These are phyloP conservation scores for Damaliscus lunatus DNA, from an alignment of 2,113 vertebrate species.

Conservation along the genomic window DNA sequence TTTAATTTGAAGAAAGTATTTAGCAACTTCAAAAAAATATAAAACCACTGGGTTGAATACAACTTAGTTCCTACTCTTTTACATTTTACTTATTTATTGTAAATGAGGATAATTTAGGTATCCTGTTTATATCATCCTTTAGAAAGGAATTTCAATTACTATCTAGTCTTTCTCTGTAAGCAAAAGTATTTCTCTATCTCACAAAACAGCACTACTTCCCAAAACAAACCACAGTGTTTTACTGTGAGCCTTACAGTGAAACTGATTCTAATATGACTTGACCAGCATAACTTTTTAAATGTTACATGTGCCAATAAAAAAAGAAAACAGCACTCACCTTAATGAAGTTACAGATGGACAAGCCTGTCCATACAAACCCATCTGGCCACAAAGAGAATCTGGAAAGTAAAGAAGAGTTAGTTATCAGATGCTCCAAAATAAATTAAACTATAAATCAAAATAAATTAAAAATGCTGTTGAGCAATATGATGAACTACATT, in stretches of 20 bases:
- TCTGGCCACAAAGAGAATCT: conserved; percentile 77
- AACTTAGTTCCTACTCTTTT: conserved; percentile 34
- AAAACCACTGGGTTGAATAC: background rate
- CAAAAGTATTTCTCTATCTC: background rate
- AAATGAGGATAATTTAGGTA: conserved; percentile 4
- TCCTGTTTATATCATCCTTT: background rate
- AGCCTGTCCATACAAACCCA: conserved; percentile 77
- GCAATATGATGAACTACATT: background rate
- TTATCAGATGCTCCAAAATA: conserved; percentile 40
- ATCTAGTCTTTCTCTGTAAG: background rate
- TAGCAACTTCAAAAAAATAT: conserved; percentile 19
- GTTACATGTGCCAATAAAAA: background rate
- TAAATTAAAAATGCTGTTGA: background rate
- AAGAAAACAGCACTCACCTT: conserved; percentile 61
- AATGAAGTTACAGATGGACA: conserved; percentile 78
- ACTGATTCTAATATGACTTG: background rate
- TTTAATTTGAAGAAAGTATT: background rate
- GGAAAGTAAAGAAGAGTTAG: conserved; percentile 57
- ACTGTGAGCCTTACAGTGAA: background rate
- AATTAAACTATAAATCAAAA: conserved; percentile 25
- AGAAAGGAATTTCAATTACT: conserved; percentile 32
- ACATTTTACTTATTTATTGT: background rate
- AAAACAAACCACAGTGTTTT: conserved; percentile 29
- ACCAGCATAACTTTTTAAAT: conserved; percentile 4
- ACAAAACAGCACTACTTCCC: background rate